Evolutionary conservation across 2,113 vertebrate genomes (phyloP).

Genomic region (Vanacampus margaritifer): DNA sequence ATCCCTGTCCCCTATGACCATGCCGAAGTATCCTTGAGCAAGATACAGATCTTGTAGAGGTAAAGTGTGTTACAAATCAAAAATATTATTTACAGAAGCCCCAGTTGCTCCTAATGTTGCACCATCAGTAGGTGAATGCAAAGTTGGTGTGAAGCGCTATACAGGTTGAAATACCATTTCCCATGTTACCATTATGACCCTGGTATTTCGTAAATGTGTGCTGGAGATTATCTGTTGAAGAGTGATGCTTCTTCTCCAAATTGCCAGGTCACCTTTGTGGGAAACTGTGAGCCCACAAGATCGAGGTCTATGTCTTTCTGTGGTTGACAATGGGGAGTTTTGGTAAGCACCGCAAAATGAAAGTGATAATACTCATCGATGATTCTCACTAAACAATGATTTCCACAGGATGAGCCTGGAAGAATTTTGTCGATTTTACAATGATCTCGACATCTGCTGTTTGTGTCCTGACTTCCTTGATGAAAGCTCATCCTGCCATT

Average conservation of each 20-base stretch:
- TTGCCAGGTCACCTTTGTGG: slow-evolving; percentile 65
- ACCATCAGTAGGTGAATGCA: too few relatives aligned
- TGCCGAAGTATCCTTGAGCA: too few relatives aligned
- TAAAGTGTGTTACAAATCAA: too few relatives aligned
- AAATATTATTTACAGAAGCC: too few relatives aligned
- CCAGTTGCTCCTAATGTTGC: too few relatives aligned
- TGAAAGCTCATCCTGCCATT: slow-evolving; percentile 28
- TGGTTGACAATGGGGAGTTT: slow-evolving; percentile 69
- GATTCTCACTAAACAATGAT: background rate
- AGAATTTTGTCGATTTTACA: slow-evolving; percentile 53
- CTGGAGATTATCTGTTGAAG: background rate
- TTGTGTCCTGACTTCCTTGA: slow-evolving; percentile 61
- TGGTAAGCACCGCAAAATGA: slow-evolving; percentile 54
- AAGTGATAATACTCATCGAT: background rate
- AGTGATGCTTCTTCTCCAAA: background rate
- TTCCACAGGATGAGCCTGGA: slow-evolving; percentile 62
- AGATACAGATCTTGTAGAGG: too few relatives aligned
- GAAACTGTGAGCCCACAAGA: slow-evolving; percentile 49
- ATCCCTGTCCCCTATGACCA: too few relatives aligned
- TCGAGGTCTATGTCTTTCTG: slow-evolving; percentile 16
- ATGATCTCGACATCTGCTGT: slow-evolving; percentile 64
- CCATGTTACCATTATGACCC: background rate
- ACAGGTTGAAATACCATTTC: too few relatives aligned
- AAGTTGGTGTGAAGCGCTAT: too few relatives aligned
- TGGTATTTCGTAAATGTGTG: background rate